phyloP scores from a whole-genome alignment of 2,113 vertebrate genomes.

The Leiothrix lutea region DNA sequence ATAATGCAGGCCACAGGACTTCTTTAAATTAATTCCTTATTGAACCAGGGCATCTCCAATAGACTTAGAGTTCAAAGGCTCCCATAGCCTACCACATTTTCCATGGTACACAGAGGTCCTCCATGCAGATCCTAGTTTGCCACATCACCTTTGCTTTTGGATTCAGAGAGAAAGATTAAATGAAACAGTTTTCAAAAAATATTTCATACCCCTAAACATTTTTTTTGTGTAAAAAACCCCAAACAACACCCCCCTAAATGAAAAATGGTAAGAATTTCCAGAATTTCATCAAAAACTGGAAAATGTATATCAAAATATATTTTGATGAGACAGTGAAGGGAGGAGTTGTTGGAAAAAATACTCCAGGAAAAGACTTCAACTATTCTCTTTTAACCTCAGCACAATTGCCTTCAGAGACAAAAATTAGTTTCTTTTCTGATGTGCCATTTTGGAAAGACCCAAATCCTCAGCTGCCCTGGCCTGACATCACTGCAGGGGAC shows the following conservation, averaged over 20 bases:
- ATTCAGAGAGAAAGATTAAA: neutral
- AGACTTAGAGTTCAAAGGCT: slow-evolving; percentile 27
- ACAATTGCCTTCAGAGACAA: neutral
- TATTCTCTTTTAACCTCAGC: neutral
- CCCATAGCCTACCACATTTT: neutral
- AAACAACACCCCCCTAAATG: neutral
- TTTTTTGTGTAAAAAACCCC: neutral
- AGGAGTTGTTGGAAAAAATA: neutral
- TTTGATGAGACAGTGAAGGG: neutral
- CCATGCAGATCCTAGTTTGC: neutral
- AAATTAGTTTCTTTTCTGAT: neutral
- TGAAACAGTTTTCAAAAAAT: neutral
- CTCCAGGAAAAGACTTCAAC: neutral
- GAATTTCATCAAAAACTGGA: neutral
- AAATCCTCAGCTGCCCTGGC: neutral
- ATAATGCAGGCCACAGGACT: slow-evolving; percentile 34
- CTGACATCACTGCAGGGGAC: neutral
- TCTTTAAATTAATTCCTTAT: slow-evolving; percentile 49
- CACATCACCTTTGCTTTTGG: neutral
- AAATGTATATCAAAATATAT: neutral
- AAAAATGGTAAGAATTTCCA: neutral
- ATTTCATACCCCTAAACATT: neutral
- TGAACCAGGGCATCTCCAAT: slow-evolving; percentile 27
- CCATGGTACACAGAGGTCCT: neutral
- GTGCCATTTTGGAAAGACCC: neutral